Evolutionary conservation across 2,113 vertebrate genomes (phyloP).

Genomic region (Sander vitreus): DNA sequence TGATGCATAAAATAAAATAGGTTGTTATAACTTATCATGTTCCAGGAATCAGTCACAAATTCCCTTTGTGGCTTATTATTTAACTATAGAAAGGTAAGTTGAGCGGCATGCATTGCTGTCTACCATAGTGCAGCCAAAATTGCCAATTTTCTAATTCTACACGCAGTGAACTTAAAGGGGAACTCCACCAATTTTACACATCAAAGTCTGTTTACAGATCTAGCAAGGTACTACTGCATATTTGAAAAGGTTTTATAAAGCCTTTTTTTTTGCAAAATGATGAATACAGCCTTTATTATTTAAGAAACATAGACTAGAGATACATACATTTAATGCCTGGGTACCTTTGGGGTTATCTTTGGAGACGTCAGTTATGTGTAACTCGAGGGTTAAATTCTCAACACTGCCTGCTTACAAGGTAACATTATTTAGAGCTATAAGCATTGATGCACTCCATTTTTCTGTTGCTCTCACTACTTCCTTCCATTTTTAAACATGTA

Average conservation of each 20-base stretch:
- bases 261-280: not conserved
- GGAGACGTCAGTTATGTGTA: not conserved
- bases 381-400: not conserved
- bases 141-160: not conserved
- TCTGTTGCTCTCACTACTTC: constrained; percentile 17
- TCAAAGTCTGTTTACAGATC: no score
- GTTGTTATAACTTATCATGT: not conserved
- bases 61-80: not conserved
- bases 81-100: not conserved
- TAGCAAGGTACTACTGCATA: not conserved
- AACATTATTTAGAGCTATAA: constrained; percentile 24
- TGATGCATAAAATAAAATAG: not conserved
- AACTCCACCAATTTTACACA: no score
- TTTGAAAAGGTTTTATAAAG: no score
- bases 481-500: constrained; percentile 43
- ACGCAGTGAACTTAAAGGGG: not conserved
- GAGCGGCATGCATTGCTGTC: fast-evolving
- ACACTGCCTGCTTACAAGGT: not conserved
- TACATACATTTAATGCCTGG: not conserved
- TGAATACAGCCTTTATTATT: not conserved
- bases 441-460: not conserved
- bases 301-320: not conserved
- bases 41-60: not conserved
- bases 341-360: not conserved
- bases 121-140: not conserved